Base-by-base conservation (phyloP, 92 coral and sea anemone genomes). In the Actinostola sp. region DNA sequence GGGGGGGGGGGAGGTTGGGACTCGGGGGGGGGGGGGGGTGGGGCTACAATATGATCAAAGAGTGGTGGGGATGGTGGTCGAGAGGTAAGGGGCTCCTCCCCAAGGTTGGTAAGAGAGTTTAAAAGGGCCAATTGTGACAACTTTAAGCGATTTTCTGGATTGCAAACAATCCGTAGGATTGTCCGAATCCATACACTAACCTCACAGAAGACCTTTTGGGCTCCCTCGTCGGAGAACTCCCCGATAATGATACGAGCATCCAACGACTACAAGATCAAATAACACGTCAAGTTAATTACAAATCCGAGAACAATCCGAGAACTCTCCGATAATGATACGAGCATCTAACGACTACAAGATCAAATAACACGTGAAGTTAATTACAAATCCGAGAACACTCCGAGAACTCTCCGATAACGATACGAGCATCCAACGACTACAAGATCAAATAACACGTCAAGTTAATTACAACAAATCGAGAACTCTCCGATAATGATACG, bases 241-340 rank as follows among this genome's bases (percentile, higher is more conserved):
- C 92, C 99, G 39, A 95, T 83, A 30, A 95, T 88, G 29, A 95
- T 86, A 45, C 99, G 86, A 48, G 97, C 92, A 52, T 95, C 99
- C 43, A 91, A 62, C 21, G 71, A 55, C 97, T 89, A 25, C 28
- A 53, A 7, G 14, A 39, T 14, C 8, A 39, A 7, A 39, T 7
- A 39, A 14, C 14, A 7, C 14, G 45, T 7, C 14, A 39, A 39
- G 45, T n/a, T n/a, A n/a, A n/a, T n/a, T n/a, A n/a, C n/a, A n/a
- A n/a, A n/a, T n/a, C n/a, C n/a, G n/a, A n/a, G n/a, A n/a, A n/a
- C n/a, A n/a, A n/a, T 50, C 77, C 7, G 77, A 35, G 53, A 95
- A 92, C 75, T 95, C 97, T 12, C 92, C 99, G 39, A 95, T 83
- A 30, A 95, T 88, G 29, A 95, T 86, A 45, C 99, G 86, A 39